Base-by-base conservation (phyloP, 2,113 vertebrate genomes). In the Crypturellus undulatus region DNA sequence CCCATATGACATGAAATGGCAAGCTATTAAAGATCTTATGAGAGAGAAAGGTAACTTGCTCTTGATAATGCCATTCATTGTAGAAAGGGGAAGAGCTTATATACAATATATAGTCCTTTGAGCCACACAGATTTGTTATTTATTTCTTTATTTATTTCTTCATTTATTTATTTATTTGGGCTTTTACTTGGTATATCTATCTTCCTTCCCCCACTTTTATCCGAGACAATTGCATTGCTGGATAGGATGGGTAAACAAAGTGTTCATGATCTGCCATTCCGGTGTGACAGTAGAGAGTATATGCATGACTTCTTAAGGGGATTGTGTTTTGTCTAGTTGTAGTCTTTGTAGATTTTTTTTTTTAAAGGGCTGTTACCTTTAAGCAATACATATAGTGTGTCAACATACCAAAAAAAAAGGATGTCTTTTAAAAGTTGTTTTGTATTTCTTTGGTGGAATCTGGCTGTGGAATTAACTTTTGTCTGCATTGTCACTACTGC, bases 21-120 rank as follows among this genome's bases (percentile, higher is more conserved):
- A 99, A 98, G 99, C 99, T 84, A 99, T 99, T 97, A 99, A 99
- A 99, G 99, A 99, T 97, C 98, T 99, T 69, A 99, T 99, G 99
- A 98, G 99, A 96, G 99, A 99, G 95, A 99, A 99, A 99, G 99
- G 99, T 99, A 99, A 98, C 93, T 93, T 69, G 92, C 11, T 97
- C 45, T 72, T 97, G 92, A 26, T 96, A 79, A 93, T 65, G 40
- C 60, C 89, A 90, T 75, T 85, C 80, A 26, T 83, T 58, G 10
- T 70, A 96, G 82, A 59, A 87, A 76, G 85, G 30, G 65, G 18
- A 71, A 75, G 81, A 92, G 93, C 62, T 70, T 91, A 32, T 96
- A 43, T 73, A 34, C 87, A 60, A 45, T 10, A 3, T 79, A 4
- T 93, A 81, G 94, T 97, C 94, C 91, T 97, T 68, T 97, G 95